Percentiles rank a stretch among this genome's conserved stretches.
Conservation (phyloP, 2,888 invertebrate genomes). For the Pilophorus perplexus region DNA sequence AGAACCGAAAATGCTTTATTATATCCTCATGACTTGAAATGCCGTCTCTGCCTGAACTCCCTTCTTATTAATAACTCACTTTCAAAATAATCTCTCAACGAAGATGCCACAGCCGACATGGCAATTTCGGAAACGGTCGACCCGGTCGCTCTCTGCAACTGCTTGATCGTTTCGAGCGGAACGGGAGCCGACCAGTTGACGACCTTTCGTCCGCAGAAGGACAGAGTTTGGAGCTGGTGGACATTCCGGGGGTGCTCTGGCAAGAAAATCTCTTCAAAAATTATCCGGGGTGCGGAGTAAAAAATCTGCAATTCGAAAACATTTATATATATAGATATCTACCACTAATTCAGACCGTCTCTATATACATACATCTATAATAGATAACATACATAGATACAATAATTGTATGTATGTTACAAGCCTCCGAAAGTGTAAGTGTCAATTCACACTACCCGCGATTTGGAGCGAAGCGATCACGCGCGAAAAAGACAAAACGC, state of each 20-base stretch:
- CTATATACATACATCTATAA: too few relatives aligned
- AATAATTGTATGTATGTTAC: not conserved
- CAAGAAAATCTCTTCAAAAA: constrained; percentile 61
- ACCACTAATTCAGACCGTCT: too few relatives aligned
- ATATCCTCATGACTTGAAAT: too few relatives aligned
- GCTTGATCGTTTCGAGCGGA: constrained; percentile 57
- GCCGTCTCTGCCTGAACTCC: too few relatives aligned
- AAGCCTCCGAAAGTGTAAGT: not conserved
- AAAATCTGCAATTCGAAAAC: constrained; percentile 50
- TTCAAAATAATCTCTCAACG: constrained; percentile 62
- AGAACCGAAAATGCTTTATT: too few relatives aligned
- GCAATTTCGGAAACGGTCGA: constrained; percentile 62
- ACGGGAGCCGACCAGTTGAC: constrained; percentile 70
- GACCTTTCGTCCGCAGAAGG: constrained; percentile 66
- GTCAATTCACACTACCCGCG: too few relatives aligned
- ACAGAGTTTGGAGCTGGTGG: constrained; percentile 62
- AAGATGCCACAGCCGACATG: constrained; percentile 62
- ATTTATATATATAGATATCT: not conserved
- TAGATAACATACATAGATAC: too few relatives aligned
- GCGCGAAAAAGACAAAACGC: too few relatives aligned
- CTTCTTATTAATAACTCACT: too few relatives aligned
- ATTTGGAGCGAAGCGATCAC: too few relatives aligned
- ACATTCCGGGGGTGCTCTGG: constrained; percentile 52
- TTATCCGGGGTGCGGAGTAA: constrained; percentile 56
- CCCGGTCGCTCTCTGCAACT: constrained; percentile 54